phyloP scores from a whole-genome alignment of 2,888 invertebrate species.

The Podotricha telesiphe region DNA sequence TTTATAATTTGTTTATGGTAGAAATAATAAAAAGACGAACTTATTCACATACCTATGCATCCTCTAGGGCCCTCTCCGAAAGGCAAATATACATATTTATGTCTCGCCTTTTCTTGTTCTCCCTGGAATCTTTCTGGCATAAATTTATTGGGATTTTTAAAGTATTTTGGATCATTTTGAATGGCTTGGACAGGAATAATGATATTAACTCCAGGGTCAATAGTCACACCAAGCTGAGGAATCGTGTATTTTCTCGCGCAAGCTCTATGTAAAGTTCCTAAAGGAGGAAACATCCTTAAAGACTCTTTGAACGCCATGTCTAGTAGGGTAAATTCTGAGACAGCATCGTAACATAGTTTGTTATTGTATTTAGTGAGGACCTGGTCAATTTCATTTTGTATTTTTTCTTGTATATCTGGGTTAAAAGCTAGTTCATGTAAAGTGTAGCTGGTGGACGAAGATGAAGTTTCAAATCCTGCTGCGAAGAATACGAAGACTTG shows the following conservation, averaged over 20 bases:
- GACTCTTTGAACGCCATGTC: slow-evolving; percentile 63
- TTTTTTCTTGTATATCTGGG: slow-evolving; percentile 62
- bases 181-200: slow-evolving; percentile 63
- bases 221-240: slow-evolving; percentile 54
- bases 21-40: too few species aligned
- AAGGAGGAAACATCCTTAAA: slow-evolving; percentile 61
- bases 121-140: slow-evolving; percentile 58
- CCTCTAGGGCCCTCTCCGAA: slow-evolving; percentile 66
- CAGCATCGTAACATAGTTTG: slow-evolving; percentile 63
- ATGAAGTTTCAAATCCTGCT: slow-evolving; percentile 78
- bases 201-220: slow-evolving; percentile 64
- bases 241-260: slow-evolving; percentile 56
- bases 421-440: slow-evolving; percentile 68
- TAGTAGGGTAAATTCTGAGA: slow-evolving; percentile 59
- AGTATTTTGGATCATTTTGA: slow-evolving; percentile 65
- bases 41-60: slow-evolving; percentile 60
- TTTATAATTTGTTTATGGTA: too few species aligned
- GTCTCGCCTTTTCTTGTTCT: slow-evolving; percentile 41
- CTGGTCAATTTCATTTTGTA: slow-evolving; percentile 65
- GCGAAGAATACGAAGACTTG: slow-evolving; percentile 68
- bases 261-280: slow-evolving; percentile 58
- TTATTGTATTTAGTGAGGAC: slow-evolving; percentile 59
- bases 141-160: slow-evolving; percentile 59
- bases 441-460: slow-evolving; percentile 66
- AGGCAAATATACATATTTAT: slow-evolving; percentile 59